Evolutionary conservation across 2,113 vertebrate species (phyloP).

Genomic region (Vicugna pacos): DNA sequence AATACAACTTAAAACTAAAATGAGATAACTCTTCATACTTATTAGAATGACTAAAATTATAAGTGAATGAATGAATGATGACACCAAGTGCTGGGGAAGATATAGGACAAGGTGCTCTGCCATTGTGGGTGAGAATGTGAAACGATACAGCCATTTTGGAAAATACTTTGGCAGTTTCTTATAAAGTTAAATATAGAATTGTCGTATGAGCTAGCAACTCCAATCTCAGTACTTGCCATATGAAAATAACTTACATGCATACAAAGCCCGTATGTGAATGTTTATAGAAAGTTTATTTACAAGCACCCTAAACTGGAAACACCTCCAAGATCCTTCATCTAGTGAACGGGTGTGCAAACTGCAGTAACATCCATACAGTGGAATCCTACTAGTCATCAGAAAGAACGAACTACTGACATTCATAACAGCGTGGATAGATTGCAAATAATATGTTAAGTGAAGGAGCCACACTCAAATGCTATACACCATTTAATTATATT

Average conservation of each 20-base stretch:
- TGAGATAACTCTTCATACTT: background rate
- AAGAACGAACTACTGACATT: background rate
- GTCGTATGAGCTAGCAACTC: background rate
- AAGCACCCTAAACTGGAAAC: slow-evolving; percentile 26
- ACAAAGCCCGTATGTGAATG: background rate
- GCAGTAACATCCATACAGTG: background rate
- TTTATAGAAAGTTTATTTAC: slow-evolving; percentile 24
- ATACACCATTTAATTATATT: background rate
- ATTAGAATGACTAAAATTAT: background rate
- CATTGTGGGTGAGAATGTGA: background rate
- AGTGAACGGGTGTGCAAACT: background rate
- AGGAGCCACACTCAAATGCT: slow-evolving; percentile 5
- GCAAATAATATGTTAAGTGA: slow-evolving; percentile 41
- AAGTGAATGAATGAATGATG: background rate
- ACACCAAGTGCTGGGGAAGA: background rate
- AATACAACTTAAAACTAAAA: background rate
- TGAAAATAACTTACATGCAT: slow-evolving; percentile 4
- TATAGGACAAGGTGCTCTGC: background rate
- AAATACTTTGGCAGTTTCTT: background rate
- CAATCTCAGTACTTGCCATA: background rate
- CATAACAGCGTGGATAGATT: background rate
- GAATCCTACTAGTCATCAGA: background rate
- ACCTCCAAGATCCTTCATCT: slow-evolving; percentile 8
- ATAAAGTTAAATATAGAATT: slow-evolving; percentile 25
- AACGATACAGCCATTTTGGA: background rate